Conservation (phyloP, 1,140 invertebrate species). For the Coenobita brevimanus region DNA sequence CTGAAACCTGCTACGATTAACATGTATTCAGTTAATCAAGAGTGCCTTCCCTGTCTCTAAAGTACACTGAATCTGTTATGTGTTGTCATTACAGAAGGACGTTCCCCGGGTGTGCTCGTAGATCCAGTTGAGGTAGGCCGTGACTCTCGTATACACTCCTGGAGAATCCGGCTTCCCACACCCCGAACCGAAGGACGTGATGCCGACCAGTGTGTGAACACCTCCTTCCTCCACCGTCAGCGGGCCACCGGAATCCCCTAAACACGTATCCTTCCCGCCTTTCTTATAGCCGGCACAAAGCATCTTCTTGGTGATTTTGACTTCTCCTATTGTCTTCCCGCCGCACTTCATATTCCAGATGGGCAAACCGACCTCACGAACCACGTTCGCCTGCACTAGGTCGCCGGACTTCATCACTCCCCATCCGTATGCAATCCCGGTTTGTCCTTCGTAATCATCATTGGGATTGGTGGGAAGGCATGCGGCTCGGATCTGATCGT, state of each 20-base stretch:
- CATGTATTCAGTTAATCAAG: no score
- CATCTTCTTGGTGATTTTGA: background rate
- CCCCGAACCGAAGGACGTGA: slow-evolving; percentile 22
- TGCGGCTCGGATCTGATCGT: background rate
- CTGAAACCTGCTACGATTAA: no score
- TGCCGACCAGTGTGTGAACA: background rate
- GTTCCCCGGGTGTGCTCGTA: background rate
- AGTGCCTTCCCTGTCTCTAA: no score
- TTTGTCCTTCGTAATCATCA: background rate
- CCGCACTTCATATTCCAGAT: background rate
- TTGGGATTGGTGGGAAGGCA: background rate
- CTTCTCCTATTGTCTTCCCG: background rate
- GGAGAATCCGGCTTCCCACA: slow-evolving; percentile 8
- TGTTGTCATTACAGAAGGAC: background rate
- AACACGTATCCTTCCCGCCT: slow-evolving; percentile 7
- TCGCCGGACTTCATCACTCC: background rate
- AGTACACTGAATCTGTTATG: no score
- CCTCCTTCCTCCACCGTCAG: background rate
- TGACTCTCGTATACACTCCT: slow-evolving; percentile 74
- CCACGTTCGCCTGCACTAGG: background rate
- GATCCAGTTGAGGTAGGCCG: slow-evolving; percentile 55
- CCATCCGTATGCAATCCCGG: background rate
- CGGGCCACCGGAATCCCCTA: slow-evolving; percentile 9
- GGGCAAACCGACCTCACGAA: background rate
- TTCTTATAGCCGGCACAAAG: background rate